Evolutionary conservation across 2,888 invertebrate species (phyloP).

Genomic region (Cotesia congregata): DNA sequence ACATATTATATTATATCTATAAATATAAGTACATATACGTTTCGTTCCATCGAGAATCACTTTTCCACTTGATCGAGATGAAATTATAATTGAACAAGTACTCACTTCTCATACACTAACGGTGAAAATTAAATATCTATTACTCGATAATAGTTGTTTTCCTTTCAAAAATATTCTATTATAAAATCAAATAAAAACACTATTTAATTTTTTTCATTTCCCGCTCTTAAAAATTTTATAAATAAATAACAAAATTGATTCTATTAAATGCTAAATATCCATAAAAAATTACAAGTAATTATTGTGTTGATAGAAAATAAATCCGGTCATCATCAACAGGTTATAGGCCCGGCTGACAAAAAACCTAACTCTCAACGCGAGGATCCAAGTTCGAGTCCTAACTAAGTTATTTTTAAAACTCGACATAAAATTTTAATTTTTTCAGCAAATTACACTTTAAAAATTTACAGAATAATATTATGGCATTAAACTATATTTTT

Average conservation of each 20-base stretch:
- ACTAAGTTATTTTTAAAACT: too few species aligned
- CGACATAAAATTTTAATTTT: neutral
- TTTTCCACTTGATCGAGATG: constrained; percentile 41
- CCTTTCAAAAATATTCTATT: too few species aligned
- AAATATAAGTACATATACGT: neutral
- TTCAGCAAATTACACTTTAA: neutral
- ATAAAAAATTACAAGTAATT: neutral
- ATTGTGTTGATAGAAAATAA: neutral
- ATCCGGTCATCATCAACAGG: neutral
- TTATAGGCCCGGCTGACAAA: too few species aligned
- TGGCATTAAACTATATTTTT: too few species aligned
- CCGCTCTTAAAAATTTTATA: too few species aligned
- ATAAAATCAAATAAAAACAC: too few species aligned
- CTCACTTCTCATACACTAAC: neutral
- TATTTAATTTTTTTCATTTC: too few species aligned
- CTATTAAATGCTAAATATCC: neutral
- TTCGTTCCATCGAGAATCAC: constrained; percentile 41
- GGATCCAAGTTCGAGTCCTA: too few species aligned
- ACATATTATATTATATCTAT: constrained; percentile 3
- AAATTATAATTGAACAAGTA: constrained; percentile 31
- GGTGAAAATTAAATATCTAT: constrained; percentile 7
- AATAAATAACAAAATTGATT: neutral
- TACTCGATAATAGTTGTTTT: too few species aligned
- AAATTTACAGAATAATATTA: too few species aligned
- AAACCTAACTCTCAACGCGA: too few species aligned